Base-by-base conservation (phyloP, 2,888 invertebrate species). In the Cabera pusaria region DNA sequence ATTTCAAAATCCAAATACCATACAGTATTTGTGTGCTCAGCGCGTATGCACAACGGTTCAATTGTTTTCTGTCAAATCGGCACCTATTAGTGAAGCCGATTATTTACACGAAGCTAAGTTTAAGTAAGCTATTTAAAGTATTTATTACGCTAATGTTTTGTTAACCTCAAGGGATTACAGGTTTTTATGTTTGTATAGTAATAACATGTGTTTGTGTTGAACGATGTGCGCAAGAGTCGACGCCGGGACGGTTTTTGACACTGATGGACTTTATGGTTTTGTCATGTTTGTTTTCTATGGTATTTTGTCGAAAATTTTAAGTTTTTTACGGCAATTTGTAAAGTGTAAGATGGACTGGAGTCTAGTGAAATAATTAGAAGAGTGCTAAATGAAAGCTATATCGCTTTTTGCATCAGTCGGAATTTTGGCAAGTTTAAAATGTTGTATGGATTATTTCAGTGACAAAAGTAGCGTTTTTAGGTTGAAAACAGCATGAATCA, bases 121-220 rank as follows among this genome's bases (percentile, higher is more conserved):
- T 40, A 40, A 40, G 40, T 40, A 40, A 40, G 28, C 40, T 34
- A 40, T 67, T 71, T 75, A 72, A 79, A 82, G 73, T 80, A 82
- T 78, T 74, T 75, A 75, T 84, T 82, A 76, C 83, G 82, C 61
- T 67, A 67, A 67, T 85, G 75, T 85, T 85, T 67, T 82, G 68
- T 84, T 86, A 85, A 86, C 86, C 86, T 85, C 81, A 79, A 76
- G 77, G 72, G 77, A 83, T 76, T 76, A 83, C 83, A 75, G 81
- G 84, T 85, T 85, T 76, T 72, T 61, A 49, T 84, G 70, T 85
- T 84, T 84, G 80, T 70, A 56, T 62, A 81, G 81, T 74, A 78
- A 82, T 84, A 77, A 72, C 76, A 81, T 59, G 63, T 83, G 80
- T 82, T 77, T 75, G 72, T 41, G 33, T 32, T 44, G 37, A 21